Percentiles rank a stretch among this genome's conserved stretches.
Evolutionary conservation across 2,888 invertebrate genomes (phyloP).

Genomic region (Platypus cylindrus): DNA sequence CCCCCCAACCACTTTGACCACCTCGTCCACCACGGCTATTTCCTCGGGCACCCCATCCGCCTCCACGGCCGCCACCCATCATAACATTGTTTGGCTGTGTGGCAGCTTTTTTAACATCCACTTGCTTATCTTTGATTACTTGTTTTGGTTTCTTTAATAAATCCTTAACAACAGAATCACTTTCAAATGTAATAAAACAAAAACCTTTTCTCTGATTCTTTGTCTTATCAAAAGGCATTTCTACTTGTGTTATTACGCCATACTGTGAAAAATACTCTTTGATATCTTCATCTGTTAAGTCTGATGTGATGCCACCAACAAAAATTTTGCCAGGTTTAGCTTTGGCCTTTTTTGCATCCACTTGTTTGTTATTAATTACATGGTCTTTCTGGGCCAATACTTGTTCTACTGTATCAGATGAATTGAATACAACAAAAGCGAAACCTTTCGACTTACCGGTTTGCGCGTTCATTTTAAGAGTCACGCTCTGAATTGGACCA

Average conservation of each 20-base stretch:
- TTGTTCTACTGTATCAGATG: conserved; percentile 13
- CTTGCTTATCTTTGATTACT: conserved; percentile 16
- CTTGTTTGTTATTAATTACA: conserved; percentile 14
- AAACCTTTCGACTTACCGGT: conserved; percentile 17
- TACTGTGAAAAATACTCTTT: conserved; percentile 15
- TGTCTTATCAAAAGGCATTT: conserved; percentile 17
- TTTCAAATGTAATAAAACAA: conserved; percentile 17
- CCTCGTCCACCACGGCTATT: conserved; percentile 10
- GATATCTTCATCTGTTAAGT: conserved; percentile 16
- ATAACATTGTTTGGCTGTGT: conserved; percentile 15
- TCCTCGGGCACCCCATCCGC: conserved; percentile 9
- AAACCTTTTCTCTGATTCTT: conserved; percentile 16
- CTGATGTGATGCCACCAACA: conserved; percentile 16
- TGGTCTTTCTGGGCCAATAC: conserved; percentile 15
- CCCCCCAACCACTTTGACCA: conserved; percentile 9
- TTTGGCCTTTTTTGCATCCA: conserved; percentile 17
- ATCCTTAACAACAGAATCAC: conserved; percentile 14
- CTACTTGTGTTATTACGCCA: conserved; percentile 15
- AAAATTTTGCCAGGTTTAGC: conserved; percentile 17
- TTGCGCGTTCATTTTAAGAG: conserved; percentile 16
- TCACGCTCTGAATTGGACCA: conserved; percentile 16
- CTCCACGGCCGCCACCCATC: conserved; percentile 10
- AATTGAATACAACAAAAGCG: conserved; percentile 14
- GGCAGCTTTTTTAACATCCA: conserved; percentile 17
- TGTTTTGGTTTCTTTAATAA: conserved; percentile 16